phyloP scores from a whole-genome alignment of 1,140 invertebrate genomes.

The Agrilus planipennis region DNA sequence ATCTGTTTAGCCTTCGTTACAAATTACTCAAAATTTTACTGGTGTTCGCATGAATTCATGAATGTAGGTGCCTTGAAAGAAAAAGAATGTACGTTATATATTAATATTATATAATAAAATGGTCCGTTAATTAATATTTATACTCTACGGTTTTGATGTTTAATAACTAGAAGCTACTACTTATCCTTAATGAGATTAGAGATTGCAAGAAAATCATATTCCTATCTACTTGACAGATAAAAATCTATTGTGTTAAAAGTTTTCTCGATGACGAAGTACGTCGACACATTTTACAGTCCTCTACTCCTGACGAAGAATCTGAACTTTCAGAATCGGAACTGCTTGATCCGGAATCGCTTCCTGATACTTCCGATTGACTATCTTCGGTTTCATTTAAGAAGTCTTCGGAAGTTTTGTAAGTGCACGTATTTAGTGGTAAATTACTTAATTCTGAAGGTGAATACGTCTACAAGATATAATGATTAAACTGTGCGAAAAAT shows the following conservation, averaged over 20 bases:
- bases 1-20: too few species aligned
- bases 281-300: slow-evolving; percentile 39
- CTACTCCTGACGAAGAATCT: slow-evolving; percentile 39
- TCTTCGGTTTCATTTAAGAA: slow-evolving; percentile 34
- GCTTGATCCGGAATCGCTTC: slow-evolving; percentile 39
- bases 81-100: too few species aligned
- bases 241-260: slow-evolving; percentile 1
- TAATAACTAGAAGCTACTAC: too few species aligned
- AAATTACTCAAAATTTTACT: too few species aligned
- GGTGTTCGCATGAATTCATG: too few species aligned
- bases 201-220: too few species aligned
- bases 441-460: slow-evolving; percentile 56
- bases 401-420: slow-evolving; percentile 57
- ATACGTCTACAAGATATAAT: slow-evolving; percentile 38
- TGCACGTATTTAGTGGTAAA: slow-evolving; percentile 82
- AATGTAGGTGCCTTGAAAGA: too few species aligned
- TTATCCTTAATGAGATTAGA: too few species aligned
- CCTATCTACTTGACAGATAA: too few species aligned
- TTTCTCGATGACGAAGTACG: slow-evolving; percentile 3
- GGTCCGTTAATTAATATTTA: too few species aligned
- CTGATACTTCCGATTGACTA: slow-evolving; percentile 42
- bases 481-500: background rate
- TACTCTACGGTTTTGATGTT: too few species aligned
- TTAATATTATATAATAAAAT: too few species aligned
- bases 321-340: slow-evolving; percentile 27